These are phyloP conservation scores for Lytechinus variegatus DNA, from an alignment of 35 echinoderm and acorn worm species.

Conservation along the genomic window DNA sequence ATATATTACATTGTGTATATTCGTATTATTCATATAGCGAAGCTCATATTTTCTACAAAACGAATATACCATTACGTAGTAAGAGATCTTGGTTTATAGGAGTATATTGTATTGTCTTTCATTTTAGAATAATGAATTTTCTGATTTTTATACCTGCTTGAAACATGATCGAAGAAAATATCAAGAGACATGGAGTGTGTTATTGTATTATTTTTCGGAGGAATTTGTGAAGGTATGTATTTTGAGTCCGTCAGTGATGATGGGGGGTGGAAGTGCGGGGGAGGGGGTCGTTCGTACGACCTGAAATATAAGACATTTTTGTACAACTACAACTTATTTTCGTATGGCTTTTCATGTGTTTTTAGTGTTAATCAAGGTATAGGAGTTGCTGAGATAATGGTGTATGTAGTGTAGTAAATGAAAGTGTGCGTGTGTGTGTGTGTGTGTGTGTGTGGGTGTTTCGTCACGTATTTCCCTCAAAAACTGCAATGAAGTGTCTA, in stretches of 20 bases:
- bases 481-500: background rate
- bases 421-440: background rate
- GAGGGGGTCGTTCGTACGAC: too few species aligned
- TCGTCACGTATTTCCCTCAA: background rate
- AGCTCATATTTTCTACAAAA: too few species aligned
- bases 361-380: too few species aligned
- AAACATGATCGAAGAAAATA: background rate
- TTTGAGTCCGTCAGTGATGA: background rate
- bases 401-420: background rate
- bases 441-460: conserved; percentile 7
- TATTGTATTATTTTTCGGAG: background rate
- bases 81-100: background rate
- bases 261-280: background rate
- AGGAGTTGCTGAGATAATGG: too few species aligned
- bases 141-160: background rate
- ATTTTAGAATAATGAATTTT: background rate
- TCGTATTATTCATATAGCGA: too few species aligned
- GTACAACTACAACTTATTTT: too few species aligned
- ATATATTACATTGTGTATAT: too few species aligned
- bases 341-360: too few species aligned
- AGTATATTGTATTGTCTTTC: background rate
- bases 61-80: background rate
- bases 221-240: too few species aligned
- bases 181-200: background rate
- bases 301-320: too few species aligned